Evolutionary conservation across 2,888 invertebrate genomes (phyloP).

Genomic region (Clusia tigrina): DNA sequence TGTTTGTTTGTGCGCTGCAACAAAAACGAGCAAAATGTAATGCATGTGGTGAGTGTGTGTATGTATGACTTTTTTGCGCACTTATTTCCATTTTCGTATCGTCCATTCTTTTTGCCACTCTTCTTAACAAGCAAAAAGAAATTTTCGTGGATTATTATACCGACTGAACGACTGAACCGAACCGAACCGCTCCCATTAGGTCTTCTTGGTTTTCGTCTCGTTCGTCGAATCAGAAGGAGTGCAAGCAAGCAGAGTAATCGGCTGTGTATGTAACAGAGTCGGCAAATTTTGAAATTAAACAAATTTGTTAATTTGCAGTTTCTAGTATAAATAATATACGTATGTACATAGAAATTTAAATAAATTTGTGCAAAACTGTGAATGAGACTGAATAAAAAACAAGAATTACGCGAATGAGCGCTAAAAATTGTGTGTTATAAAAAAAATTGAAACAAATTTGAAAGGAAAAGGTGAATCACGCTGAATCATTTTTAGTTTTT

Average conservation of each 20-base stretch:
- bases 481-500: constrained; percentile 43
- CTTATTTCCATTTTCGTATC: too few relatives aligned
- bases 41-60: too few relatives aligned
- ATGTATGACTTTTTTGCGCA: too few relatives aligned
- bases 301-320: constrained; percentile 1
- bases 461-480: constrained; percentile 46
- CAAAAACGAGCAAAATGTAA: too few relatives aligned
- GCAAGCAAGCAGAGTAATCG: constrained; percentile 12
- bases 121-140: neutral
- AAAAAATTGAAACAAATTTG: constrained; percentile 24
- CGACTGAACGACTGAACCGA: constrained; percentile 6
- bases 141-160: constrained; percentile 21
- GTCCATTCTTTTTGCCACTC: too few relatives aligned
- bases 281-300: constrained; percentile 8
- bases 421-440: constrained; percentile 11
- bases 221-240: constrained; percentile 17
- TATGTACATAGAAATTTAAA: neutral
- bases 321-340: neutral
- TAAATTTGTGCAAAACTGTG: constrained; percentile 7
- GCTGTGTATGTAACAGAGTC: constrained; percentile 16
- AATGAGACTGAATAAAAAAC: constrained; percentile 7
- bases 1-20: too few relatives aligned
- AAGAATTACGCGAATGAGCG: neutral
- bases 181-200: constrained; percentile 21
- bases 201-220: constrained; percentile 12